Percentiles rank a stretch among this genome's conserved stretches.
Evolutionary conservation across 2,113 vertebrate species (phyloP).

Genomic region (Myodes glareolus): DNA sequence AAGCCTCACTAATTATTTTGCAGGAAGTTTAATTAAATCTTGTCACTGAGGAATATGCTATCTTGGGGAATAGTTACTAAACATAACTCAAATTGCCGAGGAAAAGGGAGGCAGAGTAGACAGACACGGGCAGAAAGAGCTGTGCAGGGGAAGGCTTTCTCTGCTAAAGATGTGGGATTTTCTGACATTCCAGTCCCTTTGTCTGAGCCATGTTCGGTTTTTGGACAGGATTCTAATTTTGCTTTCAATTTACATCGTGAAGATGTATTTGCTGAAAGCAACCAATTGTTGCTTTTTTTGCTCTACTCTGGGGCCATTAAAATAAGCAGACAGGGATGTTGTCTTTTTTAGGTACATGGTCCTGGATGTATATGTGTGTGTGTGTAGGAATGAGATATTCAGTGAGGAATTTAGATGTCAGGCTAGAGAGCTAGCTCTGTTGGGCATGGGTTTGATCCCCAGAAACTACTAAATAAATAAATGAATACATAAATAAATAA

Average conservation of each 20-base stretch:
- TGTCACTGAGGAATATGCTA: slow-evolving; percentile 86
- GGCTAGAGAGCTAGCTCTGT: not conserved
- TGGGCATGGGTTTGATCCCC: not conserved
- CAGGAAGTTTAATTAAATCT: slow-evolving; percentile 90
- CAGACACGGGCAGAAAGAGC: slow-evolving; percentile 37
- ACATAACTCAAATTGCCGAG: slow-evolving; percentile 72
- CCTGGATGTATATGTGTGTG: not conserved
- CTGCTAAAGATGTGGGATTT: not conserved
- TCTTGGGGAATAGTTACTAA: slow-evolving; percentile 80
- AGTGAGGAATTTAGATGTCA: not conserved
- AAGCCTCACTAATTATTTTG: slow-evolving; percentile 89
- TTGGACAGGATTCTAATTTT: slow-evolving; percentile 10
- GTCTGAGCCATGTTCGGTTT: slow-evolving; percentile 30
- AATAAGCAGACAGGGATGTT: not conserved
- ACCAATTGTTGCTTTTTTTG: not conserved
- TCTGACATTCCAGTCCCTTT: slow-evolving; percentile 34
- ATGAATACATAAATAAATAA: not conserved
- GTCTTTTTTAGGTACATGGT: not conserved
- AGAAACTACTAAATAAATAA: not conserved
- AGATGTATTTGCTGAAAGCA: not conserved
- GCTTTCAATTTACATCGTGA: slow-evolving; percentile 46
- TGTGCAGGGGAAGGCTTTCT: not conserved
- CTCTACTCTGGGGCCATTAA: not conserved
- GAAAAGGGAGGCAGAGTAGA: slow-evolving; percentile 68
- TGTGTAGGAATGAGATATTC: not conserved